Evolutionary conservation across 2,797 vertebrate genomes (phyloP).

Genomic region (Coilia nasus): DNA sequence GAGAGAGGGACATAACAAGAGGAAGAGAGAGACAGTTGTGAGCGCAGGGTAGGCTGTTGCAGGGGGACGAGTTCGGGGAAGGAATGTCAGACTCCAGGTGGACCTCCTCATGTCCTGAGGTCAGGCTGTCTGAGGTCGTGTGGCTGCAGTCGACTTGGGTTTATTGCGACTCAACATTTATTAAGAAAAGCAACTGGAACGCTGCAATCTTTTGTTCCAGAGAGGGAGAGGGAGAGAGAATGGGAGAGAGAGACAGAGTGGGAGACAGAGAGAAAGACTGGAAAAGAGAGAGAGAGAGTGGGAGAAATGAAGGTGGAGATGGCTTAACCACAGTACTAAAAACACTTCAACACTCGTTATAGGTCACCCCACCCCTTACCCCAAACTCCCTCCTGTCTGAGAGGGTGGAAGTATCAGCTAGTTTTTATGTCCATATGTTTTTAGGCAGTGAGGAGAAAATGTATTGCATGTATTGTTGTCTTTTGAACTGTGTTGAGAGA

Average conservation of each 20-base stretch:
- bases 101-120: conserved; percentile 49
- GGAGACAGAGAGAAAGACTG: conserved; percentile 37
- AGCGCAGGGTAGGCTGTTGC: conserved; percentile 21
- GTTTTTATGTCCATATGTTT: not conserved
- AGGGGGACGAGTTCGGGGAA: conserved; percentile 30
- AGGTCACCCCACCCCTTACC: not conserved
- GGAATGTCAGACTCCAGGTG: conserved; percentile 57
- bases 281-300: conserved; percentile 35
- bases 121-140: conserved; percentile 45
- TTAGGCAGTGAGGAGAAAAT: not conserved
- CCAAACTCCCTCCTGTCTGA: not conserved
- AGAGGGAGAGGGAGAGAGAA: conserved; percentile 34
- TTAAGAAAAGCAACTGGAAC: conserved; percentile 57
- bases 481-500: not conserved
- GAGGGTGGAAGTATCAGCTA: not conserved
- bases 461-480: not conserved
- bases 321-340: conserved; percentile 38
- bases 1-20: conserved; percentile 4
- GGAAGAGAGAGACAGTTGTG: conserved; percentile 30
- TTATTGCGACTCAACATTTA: conserved; percentile 57
- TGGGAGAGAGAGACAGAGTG: conserved; percentile 16
- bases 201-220: conserved; percentile 50
- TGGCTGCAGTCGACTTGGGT: conserved; percentile 53
- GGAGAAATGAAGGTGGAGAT: conserved; percentile 36
- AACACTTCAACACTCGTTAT: conserved; percentile 28